Base-by-base conservation (phyloP, 2,797 vertebrate species). In the Helarctos malayanus region DNA sequence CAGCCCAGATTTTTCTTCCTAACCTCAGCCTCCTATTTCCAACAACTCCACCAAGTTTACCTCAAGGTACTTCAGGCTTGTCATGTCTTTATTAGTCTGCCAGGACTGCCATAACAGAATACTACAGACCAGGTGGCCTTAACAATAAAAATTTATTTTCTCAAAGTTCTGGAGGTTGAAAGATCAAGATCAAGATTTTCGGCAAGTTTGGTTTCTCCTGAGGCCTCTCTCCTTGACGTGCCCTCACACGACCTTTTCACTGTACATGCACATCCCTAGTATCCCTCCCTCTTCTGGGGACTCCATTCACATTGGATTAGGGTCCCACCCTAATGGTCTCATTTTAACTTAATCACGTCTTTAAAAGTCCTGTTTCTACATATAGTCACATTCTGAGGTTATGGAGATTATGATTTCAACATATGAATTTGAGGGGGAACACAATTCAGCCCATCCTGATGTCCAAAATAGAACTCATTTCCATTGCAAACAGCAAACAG, bases 91-190 rank as follows among this genome's bases (percentile, higher is more conserved):
- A 35, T 19, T 32, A 45, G 52, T n/a, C 41, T 19, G 13, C 63
- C 32, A 38, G 8, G 27, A 6, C 41, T 89, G 32, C 71, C 71
- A 13, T 52, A 79, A 65, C 18, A 41, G 45, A 93, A 54, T 35
- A 82, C 23, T 56, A 68, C n/a, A 73, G 11, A 25, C 15, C 32
- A 45, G 27, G 11, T 29, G 49, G 10, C 16, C 89, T 85, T 68
- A 75, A 56, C 27, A 91, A 47, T 73, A 93, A 54, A 93, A 52
- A 54, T 71, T 13, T n/a, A 68, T 29, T 93, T 90, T 88, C 56
- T 85, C 78, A 88, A 15, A 56, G n/a, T 49, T 82, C 32, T 32
- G 4, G 21, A 78, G 27, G 56, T 56, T 63, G 21, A 38, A 63
- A 82, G n/a, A 45, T 25, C 12, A 76, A 76, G 52, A 81, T 80